phyloP scores from a whole-genome alignment of 2,113 vertebrate species.

The Puntigrus tetrazona region DNA sequence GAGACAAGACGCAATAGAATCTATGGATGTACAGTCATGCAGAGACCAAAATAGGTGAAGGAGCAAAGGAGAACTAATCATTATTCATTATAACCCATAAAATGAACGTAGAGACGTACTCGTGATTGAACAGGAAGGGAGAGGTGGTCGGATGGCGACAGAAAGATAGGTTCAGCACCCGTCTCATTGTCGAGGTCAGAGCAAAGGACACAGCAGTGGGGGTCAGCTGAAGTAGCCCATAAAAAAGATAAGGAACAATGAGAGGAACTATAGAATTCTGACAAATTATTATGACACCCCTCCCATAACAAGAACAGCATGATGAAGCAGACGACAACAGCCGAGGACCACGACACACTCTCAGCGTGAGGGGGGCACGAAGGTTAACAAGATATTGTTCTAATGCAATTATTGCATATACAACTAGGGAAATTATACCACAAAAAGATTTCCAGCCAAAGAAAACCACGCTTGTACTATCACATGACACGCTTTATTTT shows the following conservation, averaged over 20 bases:
- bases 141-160: conserved; percentile 66
- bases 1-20: not conserved
- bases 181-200: conserved; percentile 75
- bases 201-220: conserved; percentile 69
- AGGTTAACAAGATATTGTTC: conserved; percentile 61
- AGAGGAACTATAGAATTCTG: conserved; percentile 81
- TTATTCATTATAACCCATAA: conserved; percentile 32
- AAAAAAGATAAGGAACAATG: conserved; percentile 91
- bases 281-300: conserved; percentile 76
- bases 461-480: conserved; percentile 46
- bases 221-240: conserved; percentile 77
- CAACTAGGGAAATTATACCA: conserved; percentile 58
- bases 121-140: conserved; percentile 68
- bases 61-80: not conserved
- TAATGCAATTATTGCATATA: conserved; percentile 67
- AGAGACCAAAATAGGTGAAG: not conserved
- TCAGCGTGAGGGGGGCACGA: conserved; percentile 61
- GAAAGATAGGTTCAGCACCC: conserved; percentile 58
- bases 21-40: not conserved
- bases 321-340: conserved; percentile 61
- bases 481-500: conserved; percentile 2
- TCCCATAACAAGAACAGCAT: conserved; percentile 78
- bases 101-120: conserved; percentile 60
- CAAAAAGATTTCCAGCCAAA: conserved; percentile 54
- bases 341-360: conserved; percentile 54